Evolutionary conservation across 2,113 vertebrate species (phyloP).

Genomic region (Rhagologus leucostigma): DNA sequence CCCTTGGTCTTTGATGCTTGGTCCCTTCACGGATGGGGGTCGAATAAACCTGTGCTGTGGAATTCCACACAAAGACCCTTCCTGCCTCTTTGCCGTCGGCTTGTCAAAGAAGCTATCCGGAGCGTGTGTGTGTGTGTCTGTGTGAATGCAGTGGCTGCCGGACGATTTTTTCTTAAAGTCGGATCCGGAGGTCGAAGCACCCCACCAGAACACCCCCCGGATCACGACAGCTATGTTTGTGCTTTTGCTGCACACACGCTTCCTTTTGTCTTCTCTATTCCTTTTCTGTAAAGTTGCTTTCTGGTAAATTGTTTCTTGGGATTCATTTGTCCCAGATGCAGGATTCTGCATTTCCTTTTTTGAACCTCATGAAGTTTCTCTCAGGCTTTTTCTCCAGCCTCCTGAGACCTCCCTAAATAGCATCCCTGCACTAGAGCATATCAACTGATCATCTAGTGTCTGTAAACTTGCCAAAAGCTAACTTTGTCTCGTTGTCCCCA

Average conservation of each 20-base stretch:
- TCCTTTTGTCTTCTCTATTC: background rate
- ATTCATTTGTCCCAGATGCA: background rate
- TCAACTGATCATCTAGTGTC: background rate
- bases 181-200: too few species aligned
- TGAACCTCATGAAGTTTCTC: background rate
- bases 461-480: background rate
- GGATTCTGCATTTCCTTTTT: background rate
- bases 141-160: too few species aligned
- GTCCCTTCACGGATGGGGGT: too few species aligned
- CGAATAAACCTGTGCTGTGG: too few species aligned
- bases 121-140: too few species aligned
- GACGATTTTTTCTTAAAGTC: too few species aligned
- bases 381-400: background rate
- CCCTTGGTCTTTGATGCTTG: too few species aligned
- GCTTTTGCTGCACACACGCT: background rate
- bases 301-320: background rate
- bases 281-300: background rate
- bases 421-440: background rate
- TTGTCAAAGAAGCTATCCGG: too few species aligned
- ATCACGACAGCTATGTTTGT: background rate
- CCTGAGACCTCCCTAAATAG: background rate
- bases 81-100: too few species aligned
- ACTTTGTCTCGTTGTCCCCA: background rate
- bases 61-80: too few species aligned
- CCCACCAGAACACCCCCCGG: too few species aligned